These are phyloP conservation scores for Leptocoma aspasia DNA, from an alignment of 2,113 vertebrate species.

Conservation along the genomic window DNA sequence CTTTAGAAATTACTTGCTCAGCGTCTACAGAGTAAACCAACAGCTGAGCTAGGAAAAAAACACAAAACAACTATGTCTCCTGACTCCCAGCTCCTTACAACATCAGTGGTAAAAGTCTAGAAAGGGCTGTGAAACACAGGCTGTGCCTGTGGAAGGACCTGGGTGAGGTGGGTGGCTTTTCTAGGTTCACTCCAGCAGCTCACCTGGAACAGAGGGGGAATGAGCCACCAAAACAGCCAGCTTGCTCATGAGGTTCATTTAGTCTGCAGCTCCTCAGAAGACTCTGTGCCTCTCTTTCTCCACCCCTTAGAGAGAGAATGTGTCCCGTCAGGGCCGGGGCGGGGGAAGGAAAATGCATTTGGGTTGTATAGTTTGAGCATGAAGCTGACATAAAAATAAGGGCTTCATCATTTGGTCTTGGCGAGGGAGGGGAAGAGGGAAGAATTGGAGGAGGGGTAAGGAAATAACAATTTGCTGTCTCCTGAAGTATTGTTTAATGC, in stretches of 20 bases:
- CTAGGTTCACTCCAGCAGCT: neutral
- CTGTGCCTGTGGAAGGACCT: neutral
- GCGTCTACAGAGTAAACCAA: neutral
- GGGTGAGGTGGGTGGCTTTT: neutral
- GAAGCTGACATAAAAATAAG: neutral
- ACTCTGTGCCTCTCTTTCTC: neutral
- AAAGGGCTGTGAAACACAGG: neutral
- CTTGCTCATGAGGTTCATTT: neutral
- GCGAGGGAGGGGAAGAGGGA: neutral
- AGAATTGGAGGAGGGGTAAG: neutral
- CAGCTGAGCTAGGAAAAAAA: conserved; percentile 18
- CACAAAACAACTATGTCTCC: neutral
- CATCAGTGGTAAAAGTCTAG: neutral
- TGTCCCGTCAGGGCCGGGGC: neutral
- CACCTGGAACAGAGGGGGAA: neutral
- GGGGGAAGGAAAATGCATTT: neutral
- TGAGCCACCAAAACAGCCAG: neutral
- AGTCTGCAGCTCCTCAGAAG: neutral
- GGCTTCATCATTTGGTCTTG: neutral
- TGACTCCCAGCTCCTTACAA: neutral
- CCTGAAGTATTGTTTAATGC: conserved; percentile 27
- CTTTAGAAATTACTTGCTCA: conserved; percentile 45
- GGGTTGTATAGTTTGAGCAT: neutral
- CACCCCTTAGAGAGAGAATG: neutral
- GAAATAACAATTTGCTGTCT: conserved; percentile 5